Evolutionary conservation across 1,140 invertebrate genomes (phyloP), one percentile per base, ranked within the genome.

Genomic region (Drosophila persimilis): DNA sequence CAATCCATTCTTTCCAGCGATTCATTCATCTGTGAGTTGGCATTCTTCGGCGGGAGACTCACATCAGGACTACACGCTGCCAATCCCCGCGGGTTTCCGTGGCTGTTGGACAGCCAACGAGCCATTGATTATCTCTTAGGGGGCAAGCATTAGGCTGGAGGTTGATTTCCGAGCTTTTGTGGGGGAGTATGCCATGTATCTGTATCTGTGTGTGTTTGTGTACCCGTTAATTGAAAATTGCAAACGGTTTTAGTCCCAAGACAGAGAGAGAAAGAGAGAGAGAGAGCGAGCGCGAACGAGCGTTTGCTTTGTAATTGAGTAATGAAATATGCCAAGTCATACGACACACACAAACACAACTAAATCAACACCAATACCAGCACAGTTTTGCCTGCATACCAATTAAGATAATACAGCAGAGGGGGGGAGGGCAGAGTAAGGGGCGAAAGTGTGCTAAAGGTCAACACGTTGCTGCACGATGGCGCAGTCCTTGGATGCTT

Each of bases 221-320:
- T 54, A 13, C 41, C 46, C 55, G 63, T 86, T 85, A 86, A 84
- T 84, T 85, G 73, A 86, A 84, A 85, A 80, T 83, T 65, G 81
- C 73, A 62, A 64, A 62, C 72, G 55, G 22, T 71, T 70, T 41
- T 52, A 58, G 58, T 60, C 57, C 51, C 44, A 46, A 11, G 31
- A 39, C 9, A 39, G 9, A 11, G 9, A 35, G 81, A 39, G 9
- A 11, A 3, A 35, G 9, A 35, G 81, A 39, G 9, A 11, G 9
- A 35, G 9, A 35, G 31, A 35, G 9, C 3, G 9, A 11, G 81
- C 3, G 11, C 11, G 9, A 39, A 11, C 11, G 9, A 35, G 11
- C 35, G 81, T 73, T 80, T 84, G 77, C 73, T 77, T 80, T 85
- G 73, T 85, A 85, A 85, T 84, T 77, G 77, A 80, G 73, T 85